These are phyloP conservation scores for Drosophila multiciliata DNA, from an alignment of 2,888 invertebrate genomes.

Conservation along the genomic window DNA sequence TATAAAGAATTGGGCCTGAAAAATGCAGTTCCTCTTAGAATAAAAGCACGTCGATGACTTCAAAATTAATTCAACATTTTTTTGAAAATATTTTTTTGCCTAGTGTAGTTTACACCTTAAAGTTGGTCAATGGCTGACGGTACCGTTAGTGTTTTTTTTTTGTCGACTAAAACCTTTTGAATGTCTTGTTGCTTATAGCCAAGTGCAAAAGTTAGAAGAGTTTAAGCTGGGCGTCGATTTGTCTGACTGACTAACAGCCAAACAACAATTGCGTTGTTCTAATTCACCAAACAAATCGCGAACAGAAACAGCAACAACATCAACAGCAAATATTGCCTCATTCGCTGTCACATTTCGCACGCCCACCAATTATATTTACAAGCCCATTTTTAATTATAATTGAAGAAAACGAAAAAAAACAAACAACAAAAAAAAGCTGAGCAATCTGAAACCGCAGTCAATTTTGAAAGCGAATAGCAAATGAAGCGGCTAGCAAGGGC, in stretches of 20 bases:
- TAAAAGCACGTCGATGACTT: background rate
- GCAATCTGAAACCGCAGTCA: constrained; percentile 55
- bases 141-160: constrained; percentile 17
- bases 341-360: constrained; percentile 54
- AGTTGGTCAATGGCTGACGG: background rate
- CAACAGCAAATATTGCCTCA: constrained; percentile 41
- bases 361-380: constrained; percentile 74
- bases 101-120: constrained; percentile 8
- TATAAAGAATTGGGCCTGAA: background rate
- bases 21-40: background rate
- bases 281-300: constrained; percentile 64
- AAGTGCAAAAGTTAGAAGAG: constrained; percentile 4
- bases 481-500: constrained; percentile 61
- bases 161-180: background rate
- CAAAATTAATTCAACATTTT: background rate
- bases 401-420: constrained; percentile 37
- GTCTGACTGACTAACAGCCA: constrained; percentile 28
- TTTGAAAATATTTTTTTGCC: background rate
- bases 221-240: constrained; percentile 28
- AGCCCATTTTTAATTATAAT: constrained; percentile 73
- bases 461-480: constrained; percentile 37
- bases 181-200: background rate
- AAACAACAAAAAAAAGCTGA: constrained; percentile 21
- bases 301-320: constrained; percentile 29
- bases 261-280: constrained; percentile 67